Evolutionary conservation across 53 echinoderm and acorn worm species (phyloP).

Genomic region (Glandiceps talaboti): DNA sequence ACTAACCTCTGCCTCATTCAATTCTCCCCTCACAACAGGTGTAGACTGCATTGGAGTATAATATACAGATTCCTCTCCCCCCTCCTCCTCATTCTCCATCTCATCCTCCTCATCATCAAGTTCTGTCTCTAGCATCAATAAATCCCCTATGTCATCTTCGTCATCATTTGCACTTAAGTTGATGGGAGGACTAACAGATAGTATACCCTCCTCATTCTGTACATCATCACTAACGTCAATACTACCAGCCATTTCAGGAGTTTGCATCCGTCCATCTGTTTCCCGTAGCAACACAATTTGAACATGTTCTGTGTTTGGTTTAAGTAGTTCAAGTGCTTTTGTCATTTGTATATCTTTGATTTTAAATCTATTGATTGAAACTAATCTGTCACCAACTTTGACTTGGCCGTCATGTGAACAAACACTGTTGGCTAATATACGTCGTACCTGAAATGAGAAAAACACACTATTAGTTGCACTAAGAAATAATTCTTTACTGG

Average conservation of each 20-base stretch:
- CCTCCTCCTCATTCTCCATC: neutral
- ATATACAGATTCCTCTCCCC: neutral
- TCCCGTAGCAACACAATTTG: neutral
- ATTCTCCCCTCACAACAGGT: no score
- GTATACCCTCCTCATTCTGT: neutral
- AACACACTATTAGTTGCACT: no score
- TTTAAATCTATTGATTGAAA: neutral
- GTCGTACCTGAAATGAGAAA: neutral
- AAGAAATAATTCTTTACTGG: no score
- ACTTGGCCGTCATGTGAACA: neutral
- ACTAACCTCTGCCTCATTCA: no score
- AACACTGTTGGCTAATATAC: neutral
- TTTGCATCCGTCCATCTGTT: neutral
- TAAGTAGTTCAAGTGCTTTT: neutral
- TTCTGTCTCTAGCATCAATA: conserved; percentile 70
- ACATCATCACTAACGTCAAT: no score
- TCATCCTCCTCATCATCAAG: conserved; percentile 28
- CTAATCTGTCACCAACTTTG: neutral
- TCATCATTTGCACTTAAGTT: conserved; percentile 16
- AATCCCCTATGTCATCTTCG: conserved; percentile 59
- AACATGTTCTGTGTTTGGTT: neutral
- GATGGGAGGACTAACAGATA: neutral
- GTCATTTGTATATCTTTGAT: neutral
- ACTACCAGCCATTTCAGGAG: neutral
- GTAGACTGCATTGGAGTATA: no score